A percentile compares a stretch with the other conserved stretches of the same genome.
Evolutionary conservation across 2,113 vertebrate species (phyloP).

Genomic region (Brachypodius melanocephalos): DNA sequence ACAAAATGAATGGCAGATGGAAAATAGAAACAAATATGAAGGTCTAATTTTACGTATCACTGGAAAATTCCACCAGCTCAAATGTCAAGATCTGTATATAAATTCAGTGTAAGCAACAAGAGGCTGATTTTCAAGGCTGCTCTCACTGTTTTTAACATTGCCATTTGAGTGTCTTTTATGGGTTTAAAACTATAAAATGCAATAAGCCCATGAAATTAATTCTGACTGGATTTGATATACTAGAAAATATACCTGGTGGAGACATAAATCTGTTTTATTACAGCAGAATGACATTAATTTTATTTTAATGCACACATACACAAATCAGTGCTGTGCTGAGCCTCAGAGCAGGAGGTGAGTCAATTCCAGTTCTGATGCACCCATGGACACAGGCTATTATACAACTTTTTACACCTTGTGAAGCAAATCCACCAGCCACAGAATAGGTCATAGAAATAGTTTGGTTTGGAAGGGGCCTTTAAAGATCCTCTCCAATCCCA

Average conservation of each 20-base stretch:
- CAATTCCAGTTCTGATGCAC: not conserved
- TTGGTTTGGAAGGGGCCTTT: not conserved
- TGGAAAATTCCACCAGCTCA: slow-evolving; percentile 24
- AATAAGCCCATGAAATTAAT: not conserved
- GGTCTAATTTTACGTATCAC: not conserved
- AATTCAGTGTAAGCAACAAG: not conserved
- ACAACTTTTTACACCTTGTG: not conserved
- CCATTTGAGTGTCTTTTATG: not conserved
- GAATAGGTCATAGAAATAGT: not conserved
- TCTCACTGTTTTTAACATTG: not conserved
- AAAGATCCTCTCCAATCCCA: not conserved
- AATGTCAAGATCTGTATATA: not conserved
- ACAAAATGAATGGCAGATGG: slow-evolving; percentile 17
- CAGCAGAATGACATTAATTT: not conserved
- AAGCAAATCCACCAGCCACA: not conserved
- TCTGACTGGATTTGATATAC: not conserved
- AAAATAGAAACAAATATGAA: slow-evolving; percentile 39
- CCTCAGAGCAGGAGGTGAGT: not conserved
- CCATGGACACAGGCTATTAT: not conserved
- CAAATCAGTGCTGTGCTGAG: not conserved
- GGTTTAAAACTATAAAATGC: not conserved
- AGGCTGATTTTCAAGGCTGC: not conserved
- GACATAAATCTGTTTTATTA: not conserved
- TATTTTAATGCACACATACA: not conserved
- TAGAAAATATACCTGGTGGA: not conserved